phyloP scores from a whole-genome alignment of 2,888 invertebrate species.

The Dasysyrphus tricinctus region DNA sequence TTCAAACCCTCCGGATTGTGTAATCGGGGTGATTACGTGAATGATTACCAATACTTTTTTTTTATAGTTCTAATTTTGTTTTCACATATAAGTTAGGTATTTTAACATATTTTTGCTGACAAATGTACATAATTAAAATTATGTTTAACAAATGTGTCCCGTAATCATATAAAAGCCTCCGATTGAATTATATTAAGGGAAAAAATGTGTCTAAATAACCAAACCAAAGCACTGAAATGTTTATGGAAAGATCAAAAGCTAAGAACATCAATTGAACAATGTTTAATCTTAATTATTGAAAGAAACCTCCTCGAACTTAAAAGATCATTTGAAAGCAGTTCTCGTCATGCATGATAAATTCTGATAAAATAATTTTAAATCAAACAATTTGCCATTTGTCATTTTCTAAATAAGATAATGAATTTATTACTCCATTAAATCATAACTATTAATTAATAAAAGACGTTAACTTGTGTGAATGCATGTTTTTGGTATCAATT shows the following conservation, averaged over 20 bases:
- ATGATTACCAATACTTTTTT: no score
- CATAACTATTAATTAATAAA: neutral
- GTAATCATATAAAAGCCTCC: no score
- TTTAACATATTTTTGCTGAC: no score
- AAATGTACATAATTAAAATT: no score
- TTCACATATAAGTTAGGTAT: no score
- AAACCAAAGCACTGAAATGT: constrained; percentile 13
- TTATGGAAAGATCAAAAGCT: neutral
- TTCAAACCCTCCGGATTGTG: no score
- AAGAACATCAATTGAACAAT: neutral
- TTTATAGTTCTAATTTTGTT: no score
- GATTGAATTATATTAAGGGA: no score
- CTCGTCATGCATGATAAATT: neutral
- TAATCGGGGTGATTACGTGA: no score
- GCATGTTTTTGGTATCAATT: neutral
- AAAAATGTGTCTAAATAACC: neutral
- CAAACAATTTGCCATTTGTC: neutral
- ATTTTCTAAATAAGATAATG: constrained; percentile 1
- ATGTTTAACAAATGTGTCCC: no score
- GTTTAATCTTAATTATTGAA: neutral
- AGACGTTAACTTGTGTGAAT: neutral
- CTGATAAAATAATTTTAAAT: neutral
- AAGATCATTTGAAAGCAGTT: neutral
- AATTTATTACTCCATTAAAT: constrained; percentile 15
- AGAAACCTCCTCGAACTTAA: neutral